These are phyloP conservation scores for Galerucella calmariensis DNA, from an alignment of 2,888 invertebrate species.

Conservation along the genomic window DNA sequence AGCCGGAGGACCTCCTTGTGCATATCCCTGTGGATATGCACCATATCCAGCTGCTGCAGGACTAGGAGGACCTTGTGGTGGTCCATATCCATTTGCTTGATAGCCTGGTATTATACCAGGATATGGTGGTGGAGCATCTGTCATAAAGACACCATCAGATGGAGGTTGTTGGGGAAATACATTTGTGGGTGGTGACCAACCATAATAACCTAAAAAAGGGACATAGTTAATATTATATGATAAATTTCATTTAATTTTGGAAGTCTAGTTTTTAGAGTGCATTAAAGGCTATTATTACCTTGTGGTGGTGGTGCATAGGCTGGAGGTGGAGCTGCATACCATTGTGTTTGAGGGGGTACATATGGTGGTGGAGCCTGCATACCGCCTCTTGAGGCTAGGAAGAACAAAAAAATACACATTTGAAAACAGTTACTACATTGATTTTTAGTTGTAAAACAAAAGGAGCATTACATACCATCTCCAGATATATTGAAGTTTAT, in stretches of 20 bases:
- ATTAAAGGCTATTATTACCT: slow-evolving; percentile 40
- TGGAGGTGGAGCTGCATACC: slow-evolving; percentile 90
- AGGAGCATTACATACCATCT: slow-evolving; percentile 43
- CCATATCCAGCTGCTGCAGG: slow-evolving; percentile 51
- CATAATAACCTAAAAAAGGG: slow-evolving; percentile 79
- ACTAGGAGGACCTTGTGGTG: slow-evolving; percentile 53
- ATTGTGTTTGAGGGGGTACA: slow-evolving; percentile 79
- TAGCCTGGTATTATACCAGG: slow-evolving; percentile 78
- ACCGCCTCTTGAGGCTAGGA: slow-evolving; percentile 71
- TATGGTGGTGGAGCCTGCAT: slow-evolving; percentile 83
- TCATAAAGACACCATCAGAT: slow-evolving; percentile 88
- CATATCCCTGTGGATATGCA: slow-evolving; percentile 39
- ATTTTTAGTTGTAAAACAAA: not conserved
- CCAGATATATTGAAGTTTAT: slow-evolving; percentile 44
- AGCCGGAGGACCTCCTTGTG: slow-evolving; percentile 40
- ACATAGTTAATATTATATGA: not conserved
- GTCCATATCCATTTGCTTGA: slow-evolving; percentile 55
- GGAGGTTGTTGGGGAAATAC: slow-evolving; percentile 77
- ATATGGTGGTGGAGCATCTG: slow-evolving; percentile 93
- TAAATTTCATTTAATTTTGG: too few species aligned
- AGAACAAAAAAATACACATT: slow-evolving; percentile 27
- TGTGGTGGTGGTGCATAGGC: slow-evolving; percentile 87
- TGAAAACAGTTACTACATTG: not conserved
- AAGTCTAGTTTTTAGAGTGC: too few species aligned
- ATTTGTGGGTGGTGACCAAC: slow-evolving; percentile 89